Conservation (phyloP, 2,888 invertebrate species). For the Torymus aiolomorphi region DNA sequence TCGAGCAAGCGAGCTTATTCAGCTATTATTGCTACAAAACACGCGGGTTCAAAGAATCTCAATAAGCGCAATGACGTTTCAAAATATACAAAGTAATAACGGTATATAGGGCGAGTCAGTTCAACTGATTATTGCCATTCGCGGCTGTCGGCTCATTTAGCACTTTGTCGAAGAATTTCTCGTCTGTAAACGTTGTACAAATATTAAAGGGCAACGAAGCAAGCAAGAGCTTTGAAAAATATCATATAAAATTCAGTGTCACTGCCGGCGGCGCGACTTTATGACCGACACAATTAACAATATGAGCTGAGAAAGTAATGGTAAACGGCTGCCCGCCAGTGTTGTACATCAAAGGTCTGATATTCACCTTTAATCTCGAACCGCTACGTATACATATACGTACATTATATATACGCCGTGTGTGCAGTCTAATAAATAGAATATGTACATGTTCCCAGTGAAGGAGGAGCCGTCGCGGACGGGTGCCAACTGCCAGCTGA, state of each 20-base stretch:
- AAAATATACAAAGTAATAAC: no score
- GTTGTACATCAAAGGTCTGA: constrained; percentile 46
- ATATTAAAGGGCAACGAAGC: background rate
- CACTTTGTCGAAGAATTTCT: background rate
- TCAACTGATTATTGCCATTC: background rate
- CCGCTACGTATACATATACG: background rate
- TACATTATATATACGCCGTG: constrained; percentile 28
- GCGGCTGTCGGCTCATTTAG: background rate
- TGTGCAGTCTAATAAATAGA: constrained; percentile 49
- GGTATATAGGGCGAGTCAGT: no score
- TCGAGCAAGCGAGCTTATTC: no score
- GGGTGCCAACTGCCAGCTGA: background rate
- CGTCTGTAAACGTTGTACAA: background rate
- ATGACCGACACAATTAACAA: no score
- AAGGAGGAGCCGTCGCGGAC: constrained; percentile 4
- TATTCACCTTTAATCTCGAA: constrained; percentile 11
- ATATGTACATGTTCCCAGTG: constrained; percentile 45
- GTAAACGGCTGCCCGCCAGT: background rate
- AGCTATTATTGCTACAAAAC: no score
- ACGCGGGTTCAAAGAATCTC: no score
- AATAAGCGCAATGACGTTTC: no score
- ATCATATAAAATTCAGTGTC: background rate
- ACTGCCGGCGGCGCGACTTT: no score
- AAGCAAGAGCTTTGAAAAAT: background rate
- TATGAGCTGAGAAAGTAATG: background rate